Evolutionary conservation across 2,888 invertebrate species (phyloP).

Genomic region (Ophonus ardosiacus): DNA sequence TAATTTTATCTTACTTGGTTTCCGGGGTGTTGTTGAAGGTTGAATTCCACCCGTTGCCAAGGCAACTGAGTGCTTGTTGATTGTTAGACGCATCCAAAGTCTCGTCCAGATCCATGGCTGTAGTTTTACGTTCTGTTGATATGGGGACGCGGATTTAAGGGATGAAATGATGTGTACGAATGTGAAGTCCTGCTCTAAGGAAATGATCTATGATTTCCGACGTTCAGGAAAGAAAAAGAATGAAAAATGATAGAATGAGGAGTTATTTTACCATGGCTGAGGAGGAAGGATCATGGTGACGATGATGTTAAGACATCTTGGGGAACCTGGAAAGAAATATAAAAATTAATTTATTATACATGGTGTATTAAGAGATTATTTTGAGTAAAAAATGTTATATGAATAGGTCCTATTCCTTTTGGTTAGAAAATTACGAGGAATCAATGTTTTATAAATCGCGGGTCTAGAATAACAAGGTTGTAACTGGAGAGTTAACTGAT

Average conservation of each 20-base stretch:
- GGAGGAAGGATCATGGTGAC: not conserved
- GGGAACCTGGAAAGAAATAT: not conserved
- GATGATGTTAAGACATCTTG: not conserved
- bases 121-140: not conserved
- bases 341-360: not conserved
- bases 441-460: no score
- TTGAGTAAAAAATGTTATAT: no score
- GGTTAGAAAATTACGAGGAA: no score
- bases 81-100: conserved; percentile 34
- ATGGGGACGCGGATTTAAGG: not conserved
- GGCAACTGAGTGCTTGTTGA: conserved; percentile 24
- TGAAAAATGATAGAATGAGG: not conserved
- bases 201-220: not conserved
- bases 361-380: no score
- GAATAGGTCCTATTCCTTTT: no score
- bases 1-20: not conserved
- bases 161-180: not conserved
- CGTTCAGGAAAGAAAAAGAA: not conserved
- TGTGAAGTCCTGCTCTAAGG: not conserved
- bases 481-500: no score
- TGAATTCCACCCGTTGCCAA: not conserved
- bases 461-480: no score
- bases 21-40: not conserved
- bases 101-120: conserved; percentile 52
- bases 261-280: not conserved